Conservation (phyloP, 1,140 invertebrate genomes). For the Parapsyche elsis region DNA sequence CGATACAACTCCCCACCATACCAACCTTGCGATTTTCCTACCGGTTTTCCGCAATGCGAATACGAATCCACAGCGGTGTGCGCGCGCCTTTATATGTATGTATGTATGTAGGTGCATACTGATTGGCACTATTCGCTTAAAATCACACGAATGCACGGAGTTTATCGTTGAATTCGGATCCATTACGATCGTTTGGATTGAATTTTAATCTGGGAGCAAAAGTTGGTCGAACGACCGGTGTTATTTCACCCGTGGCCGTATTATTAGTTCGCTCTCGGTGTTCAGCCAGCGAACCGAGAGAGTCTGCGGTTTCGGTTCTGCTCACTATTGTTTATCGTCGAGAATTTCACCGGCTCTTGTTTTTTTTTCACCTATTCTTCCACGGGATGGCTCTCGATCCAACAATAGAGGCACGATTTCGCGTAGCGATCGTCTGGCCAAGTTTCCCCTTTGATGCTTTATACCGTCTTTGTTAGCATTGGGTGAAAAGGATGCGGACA, state of each 20-base stretch:
- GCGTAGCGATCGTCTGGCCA: slow-evolving; percentile 1
- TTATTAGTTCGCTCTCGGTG: neutral
- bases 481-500: too few relatives aligned
- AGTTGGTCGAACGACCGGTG: neutral
- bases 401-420: slow-evolving; percentile 10
- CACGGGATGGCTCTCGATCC: neutral
- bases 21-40: too few relatives aligned
- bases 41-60: too few relatives aligned
- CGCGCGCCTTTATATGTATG: too few relatives aligned
- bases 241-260: neutral
- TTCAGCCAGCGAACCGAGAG: neutral
- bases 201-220: neutral
- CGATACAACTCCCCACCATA: too few relatives aligned
- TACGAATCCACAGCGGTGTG: too few relatives aligned
- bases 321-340: neutral
- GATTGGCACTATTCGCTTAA: too few relatives aligned
- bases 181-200: neutral
- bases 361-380: neutral
- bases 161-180: too few relatives aligned
- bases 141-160: too few relatives aligned
- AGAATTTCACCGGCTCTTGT: neutral
- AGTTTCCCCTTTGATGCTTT: slow-evolving; percentile 14
- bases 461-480: neutral
- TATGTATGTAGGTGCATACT: too few relatives aligned
- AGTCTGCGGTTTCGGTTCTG: neutral